Conservation (phyloP, 2,888 invertebrate species). For the Xylocampa areola region DNA sequence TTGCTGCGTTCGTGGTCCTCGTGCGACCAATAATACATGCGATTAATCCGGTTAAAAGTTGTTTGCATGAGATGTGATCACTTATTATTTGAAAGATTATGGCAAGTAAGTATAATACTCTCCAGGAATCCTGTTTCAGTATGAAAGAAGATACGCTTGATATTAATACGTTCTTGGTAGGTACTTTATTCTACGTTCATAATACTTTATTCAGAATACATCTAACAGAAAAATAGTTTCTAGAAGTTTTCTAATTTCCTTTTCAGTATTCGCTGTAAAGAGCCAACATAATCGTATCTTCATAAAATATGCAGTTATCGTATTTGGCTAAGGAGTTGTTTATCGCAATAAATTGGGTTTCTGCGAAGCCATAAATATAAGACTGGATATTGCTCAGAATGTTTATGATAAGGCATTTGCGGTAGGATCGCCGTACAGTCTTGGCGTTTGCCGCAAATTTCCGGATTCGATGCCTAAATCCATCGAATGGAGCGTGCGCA, state of each 20-base stretch:
- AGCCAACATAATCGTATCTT: constrained; percentile 12
- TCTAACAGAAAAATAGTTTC: neutral
- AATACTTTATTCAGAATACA: too few relatives aligned
- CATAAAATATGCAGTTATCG: constrained; percentile 51
- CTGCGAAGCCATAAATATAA: constrained; percentile 48
- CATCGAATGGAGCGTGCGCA: constrained; percentile 22
- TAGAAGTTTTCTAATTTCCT: neutral
- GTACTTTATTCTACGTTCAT: too few relatives aligned
- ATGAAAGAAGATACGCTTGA: too few relatives aligned
- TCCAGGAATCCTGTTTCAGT: too few relatives aligned
- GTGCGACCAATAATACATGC: too few relatives aligned
- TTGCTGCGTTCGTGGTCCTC: too few relatives aligned
- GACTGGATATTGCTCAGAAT: constrained; percentile 46
- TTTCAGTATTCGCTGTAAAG: neutral
- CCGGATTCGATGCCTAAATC: constrained; percentile 42
- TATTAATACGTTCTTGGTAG: too few relatives aligned
- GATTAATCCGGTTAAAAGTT: too few relatives aligned
- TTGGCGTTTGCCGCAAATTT: constrained; percentile 53
- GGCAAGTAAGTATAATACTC: too few relatives aligned
- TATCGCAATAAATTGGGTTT: constrained; percentile 51
- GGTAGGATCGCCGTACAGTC: constrained; percentile 37
- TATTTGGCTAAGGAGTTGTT: constrained; percentile 46
- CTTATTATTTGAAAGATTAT: too few relatives aligned
- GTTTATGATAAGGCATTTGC: constrained; percentile 50
- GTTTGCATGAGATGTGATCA: too few relatives aligned